These are phyloP conservation scores for Frankliniella fusca DNA, from an alignment of 2,888 invertebrate genomes.

Conservation along the genomic window DNA sequence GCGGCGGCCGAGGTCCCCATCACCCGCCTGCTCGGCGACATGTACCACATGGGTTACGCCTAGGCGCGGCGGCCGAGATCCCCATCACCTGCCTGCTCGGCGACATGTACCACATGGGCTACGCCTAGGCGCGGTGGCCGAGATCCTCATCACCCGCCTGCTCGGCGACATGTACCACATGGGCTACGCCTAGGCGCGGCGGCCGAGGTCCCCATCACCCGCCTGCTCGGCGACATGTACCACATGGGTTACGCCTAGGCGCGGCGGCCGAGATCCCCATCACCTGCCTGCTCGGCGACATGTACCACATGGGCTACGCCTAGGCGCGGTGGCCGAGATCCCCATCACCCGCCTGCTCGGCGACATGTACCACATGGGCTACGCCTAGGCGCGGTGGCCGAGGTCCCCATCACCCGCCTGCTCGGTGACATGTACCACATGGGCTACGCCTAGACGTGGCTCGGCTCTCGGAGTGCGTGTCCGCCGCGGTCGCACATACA, in stretches of 20 bases:
- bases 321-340: no score
- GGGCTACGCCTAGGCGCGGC: no score
- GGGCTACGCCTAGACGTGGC: neutral
- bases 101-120: constrained; percentile 88
- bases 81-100: constrained; percentile 81
- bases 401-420: neutral
- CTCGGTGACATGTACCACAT: no score
- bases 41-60: constrained; percentile 88
- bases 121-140: no score
- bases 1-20: constrained; percentile 88
- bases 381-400: constrained; percentile 5
- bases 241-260: no score
- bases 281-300: constrained; percentile 78
- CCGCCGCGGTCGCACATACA: no score
- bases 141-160: constrained; percentile 82
- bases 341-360: constrained; percentile 81
- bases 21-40: constrained; percentile 78
- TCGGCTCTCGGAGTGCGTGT: no score
- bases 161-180: constrained; percentile 86
- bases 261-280: constrained; percentile 88
- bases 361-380: constrained; percentile 81
- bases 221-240: constrained; percentile 86
- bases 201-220: constrained; percentile 83
- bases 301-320: constrained; percentile 88
- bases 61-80: no score